phyloP scores from a whole-genome alignment of 2,113 vertebrate genomes.

The Spilogale gracilis region DNA sequence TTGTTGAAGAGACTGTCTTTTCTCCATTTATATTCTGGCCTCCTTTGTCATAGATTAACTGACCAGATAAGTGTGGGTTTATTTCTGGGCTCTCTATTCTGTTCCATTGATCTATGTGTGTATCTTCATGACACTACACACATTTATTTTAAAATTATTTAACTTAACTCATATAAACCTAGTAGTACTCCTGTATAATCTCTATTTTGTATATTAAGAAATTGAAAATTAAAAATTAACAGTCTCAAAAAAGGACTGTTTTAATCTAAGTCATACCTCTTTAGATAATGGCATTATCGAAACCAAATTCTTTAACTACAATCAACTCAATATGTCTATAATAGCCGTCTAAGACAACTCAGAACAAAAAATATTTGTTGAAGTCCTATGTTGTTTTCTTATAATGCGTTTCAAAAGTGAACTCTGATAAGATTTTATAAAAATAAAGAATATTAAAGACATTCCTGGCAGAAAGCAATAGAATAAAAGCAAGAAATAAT shows the following conservation, averaged over 20 bases:
- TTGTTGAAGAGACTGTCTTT: not conserved
- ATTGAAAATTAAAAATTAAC: not conserved
- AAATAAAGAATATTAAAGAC: not conserved
- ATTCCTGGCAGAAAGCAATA: not conserved
- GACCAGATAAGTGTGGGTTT: not conserved
- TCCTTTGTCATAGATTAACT: not conserved
- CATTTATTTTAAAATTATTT: slow-evolving; percentile 24
- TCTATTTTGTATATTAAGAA: not conserved
- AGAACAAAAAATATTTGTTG: not conserved
- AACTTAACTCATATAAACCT: not conserved
- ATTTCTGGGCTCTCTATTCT: not conserved
- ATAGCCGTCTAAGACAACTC: not conserved
- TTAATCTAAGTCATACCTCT: not conserved
- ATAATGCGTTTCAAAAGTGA: not conserved
- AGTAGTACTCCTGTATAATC: not conserved
- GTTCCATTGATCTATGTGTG: not conserved
- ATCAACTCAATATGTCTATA: not conserved
- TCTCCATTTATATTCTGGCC: not conserved
- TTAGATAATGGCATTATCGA: not conserved
- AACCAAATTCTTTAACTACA: not conserved
- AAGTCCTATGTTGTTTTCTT: not conserved
- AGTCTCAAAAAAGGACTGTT: not conserved
- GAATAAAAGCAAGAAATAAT: not conserved
- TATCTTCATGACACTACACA: not conserved
- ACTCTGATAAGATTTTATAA: not conserved